Conservation (phyloP, 2,797 vertebrate genomes). For the Philypnodon macrostomus region DNA sequence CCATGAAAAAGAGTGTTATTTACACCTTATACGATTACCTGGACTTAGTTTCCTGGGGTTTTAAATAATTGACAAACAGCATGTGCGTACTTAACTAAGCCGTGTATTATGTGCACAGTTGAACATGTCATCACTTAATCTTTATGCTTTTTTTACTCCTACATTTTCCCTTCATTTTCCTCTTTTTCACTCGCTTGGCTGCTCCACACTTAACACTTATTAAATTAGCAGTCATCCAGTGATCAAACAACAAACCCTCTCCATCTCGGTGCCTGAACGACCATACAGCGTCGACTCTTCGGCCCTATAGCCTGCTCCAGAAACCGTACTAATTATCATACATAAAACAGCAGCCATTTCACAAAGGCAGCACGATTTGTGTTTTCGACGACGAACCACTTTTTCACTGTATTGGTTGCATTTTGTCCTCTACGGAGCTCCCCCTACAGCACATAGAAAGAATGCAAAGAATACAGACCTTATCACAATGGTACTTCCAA, state of each 20-base stretch:
- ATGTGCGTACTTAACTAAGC: slow-evolving; percentile 70
- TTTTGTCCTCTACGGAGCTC: no score
- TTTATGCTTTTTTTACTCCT: slow-evolving; percentile 67
- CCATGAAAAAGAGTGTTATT: slow-evolving; percentile 68
- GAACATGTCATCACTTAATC: slow-evolving; percentile 74
- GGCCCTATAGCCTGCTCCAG: slow-evolving; percentile 33
- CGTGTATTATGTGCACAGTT: slow-evolving; percentile 73
- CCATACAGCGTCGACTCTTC: slow-evolving; percentile 56
- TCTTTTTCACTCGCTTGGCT: slow-evolving; percentile 43
- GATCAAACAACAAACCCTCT: slow-evolving; percentile 68
- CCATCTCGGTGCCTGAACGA: slow-evolving; percentile 50
- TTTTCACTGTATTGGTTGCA: no score
- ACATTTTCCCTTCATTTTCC: slow-evolving; percentile 50
- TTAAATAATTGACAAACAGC: slow-evolving; percentile 76
- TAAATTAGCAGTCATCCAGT: slow-evolving; percentile 67
- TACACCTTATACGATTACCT: slow-evolving; percentile 73
- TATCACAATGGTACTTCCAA: no score
- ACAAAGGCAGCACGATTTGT: slow-evolving; percentile 23
- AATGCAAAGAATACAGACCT: no score
- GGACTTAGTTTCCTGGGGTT: slow-evolving; percentile 72
- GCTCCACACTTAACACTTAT: slow-evolving; percentile 68
- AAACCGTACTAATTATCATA: slow-evolving; percentile 60
- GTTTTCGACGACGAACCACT: no score
- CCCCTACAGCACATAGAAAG: no score
- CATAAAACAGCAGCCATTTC: slow-evolving; percentile 29